These are phyloP conservation scores for Phaenicophaeus curvirostris DNA, from an alignment of 2,797 vertebrate species.

Conservation along the genomic window DNA sequence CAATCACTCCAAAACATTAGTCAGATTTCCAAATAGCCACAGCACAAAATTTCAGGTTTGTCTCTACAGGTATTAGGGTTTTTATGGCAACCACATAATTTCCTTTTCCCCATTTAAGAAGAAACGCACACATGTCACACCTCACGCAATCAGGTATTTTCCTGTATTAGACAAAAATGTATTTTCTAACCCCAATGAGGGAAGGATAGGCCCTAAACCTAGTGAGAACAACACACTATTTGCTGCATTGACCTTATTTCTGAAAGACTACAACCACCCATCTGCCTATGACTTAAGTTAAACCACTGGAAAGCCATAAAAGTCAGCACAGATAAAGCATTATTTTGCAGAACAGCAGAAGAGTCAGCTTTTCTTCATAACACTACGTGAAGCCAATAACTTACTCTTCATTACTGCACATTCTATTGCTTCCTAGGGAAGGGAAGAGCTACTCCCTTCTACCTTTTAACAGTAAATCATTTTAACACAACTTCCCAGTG, in stretches of 20 bases:
- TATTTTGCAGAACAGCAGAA: not conserved
- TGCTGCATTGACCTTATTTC: not conserved
- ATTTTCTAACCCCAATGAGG: not conserved
- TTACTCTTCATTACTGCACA: not conserved
- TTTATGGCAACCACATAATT: not conserved
- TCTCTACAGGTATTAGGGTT: not conserved
- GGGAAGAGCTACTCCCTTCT: not conserved
- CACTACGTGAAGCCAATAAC: not conserved
- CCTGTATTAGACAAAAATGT: not conserved
- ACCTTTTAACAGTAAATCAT: not conserved
- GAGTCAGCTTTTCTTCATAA: not conserved
- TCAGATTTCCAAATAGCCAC: not conserved
- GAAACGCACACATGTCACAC: not conserved
- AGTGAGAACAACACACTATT: not conserved
- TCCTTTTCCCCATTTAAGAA: not conserved
- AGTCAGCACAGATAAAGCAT: not conserved
- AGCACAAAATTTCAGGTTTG: not conserved
- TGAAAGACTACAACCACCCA: not conserved
- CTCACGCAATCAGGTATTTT: not conserved
- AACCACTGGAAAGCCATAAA: not conserved
- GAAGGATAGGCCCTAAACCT: not conserved
- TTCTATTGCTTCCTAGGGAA: conserved; percentile 30
- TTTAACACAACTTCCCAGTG: not conserved
- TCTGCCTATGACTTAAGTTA: not conserved
- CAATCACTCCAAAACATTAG: not conserved